These are phyloP conservation scores for Tetanocera ferruginea DNA, from an alignment of 2,888 invertebrate species.

Conservation along the genomic window DNA sequence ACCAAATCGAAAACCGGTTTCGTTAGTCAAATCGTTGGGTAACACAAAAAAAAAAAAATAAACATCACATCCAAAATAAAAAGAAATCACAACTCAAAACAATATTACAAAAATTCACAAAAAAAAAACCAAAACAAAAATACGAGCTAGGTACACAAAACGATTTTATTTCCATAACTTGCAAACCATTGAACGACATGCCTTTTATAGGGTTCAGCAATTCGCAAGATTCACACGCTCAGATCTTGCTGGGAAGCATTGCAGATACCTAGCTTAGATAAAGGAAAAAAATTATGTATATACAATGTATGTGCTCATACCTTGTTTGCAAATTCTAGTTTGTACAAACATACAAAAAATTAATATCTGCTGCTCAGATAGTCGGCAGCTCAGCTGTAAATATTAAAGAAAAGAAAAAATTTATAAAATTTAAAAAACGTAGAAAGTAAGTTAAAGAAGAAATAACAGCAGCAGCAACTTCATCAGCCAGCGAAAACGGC, in stretches of 20 bases:
- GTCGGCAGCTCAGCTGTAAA: too few relatives aligned
- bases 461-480: too few relatives aligned
- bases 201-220: not conserved
- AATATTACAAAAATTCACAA: slow-evolving; percentile 12
- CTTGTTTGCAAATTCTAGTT: too few relatives aligned
- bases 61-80: not conserved
- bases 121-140: slow-evolving; percentile 28
- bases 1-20: slow-evolving; percentile 72
- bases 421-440: too few relatives aligned
- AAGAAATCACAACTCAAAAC: slow-evolving; percentile 20
- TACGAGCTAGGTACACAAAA: slow-evolving; percentile 17
- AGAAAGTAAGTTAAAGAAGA: too few relatives aligned
- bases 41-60: slow-evolving; percentile 3
- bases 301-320: too few relatives aligned
- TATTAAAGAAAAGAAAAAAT: too few relatives aligned
- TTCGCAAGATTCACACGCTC: slow-evolving; percentile 8
- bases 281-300: too few relatives aligned
- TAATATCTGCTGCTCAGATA: too few relatives aligned
- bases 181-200: not conserved
- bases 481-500: slow-evolving; percentile 1
- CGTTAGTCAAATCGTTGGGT: slow-evolving; percentile 65
- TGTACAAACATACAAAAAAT: too few relatives aligned
- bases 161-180: not conserved
- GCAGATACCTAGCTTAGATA: too few relatives aligned
- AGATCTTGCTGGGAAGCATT: not conserved